Percentiles rank a stretch among this genome's conserved stretches.
These are phyloP conservation scores for Microtus richardsoni DNA, from an alignment of 2,113 vertebrate species.

Conservation along the genomic window DNA sequence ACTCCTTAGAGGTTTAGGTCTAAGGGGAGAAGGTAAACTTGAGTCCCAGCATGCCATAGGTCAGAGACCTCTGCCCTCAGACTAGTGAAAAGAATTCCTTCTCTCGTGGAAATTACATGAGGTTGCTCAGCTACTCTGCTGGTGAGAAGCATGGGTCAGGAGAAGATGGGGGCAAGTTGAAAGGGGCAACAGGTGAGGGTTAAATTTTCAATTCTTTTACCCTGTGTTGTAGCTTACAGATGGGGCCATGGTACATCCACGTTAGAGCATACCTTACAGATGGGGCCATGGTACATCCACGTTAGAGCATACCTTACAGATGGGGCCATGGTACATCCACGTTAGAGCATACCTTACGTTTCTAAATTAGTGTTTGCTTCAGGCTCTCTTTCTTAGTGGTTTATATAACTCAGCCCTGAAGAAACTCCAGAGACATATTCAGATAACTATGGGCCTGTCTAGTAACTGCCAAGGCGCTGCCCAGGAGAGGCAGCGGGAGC, in stretches of 20 bases:
- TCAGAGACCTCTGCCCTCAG: neutral
- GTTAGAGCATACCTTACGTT: neutral
- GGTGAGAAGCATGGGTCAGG: neutral
- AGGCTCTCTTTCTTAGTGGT: neutral
- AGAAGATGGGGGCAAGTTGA: neutral
- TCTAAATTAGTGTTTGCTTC: neutral
- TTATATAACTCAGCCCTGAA: neutral
- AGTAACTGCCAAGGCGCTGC: neutral
- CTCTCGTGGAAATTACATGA: accelerated
- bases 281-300: accelerated
- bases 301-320: neutral
- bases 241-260: accelerated
- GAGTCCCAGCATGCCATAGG: neutral
- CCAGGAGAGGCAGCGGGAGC: neutral
- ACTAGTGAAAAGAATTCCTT: neutral
- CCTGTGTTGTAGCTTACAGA: neutral
- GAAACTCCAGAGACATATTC: neutral
- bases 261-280: neutral
- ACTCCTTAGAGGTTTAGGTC: neutral
- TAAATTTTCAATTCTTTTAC: neutral
- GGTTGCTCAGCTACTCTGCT: neutral
- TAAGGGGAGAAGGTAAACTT: neutral
- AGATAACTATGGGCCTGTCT: accelerated
- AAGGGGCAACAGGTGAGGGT: too few species aligned
- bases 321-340: accelerated